Conservation (phyloP, 2,113 vertebrate genomes). For the Spea multiplicata region DNA sequence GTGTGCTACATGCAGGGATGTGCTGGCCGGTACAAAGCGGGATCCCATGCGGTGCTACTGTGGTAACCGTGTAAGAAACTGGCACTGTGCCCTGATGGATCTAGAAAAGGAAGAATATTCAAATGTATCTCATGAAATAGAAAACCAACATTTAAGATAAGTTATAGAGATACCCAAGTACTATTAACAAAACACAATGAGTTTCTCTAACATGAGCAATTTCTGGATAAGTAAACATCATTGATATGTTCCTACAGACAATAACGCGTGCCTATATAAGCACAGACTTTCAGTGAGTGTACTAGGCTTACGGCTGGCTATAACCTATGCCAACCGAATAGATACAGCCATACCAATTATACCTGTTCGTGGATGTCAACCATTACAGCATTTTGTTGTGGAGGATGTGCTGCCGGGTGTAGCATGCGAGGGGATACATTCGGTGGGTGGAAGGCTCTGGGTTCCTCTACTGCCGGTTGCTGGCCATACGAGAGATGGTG, state of each 20-base stretch:
- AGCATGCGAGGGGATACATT: conserved; percentile 87
- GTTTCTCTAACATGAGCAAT: too few relatives aligned
- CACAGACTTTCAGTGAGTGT: too few relatives aligned
- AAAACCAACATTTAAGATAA: background rate
- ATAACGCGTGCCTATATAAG: too few relatives aligned
- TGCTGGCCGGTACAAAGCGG: conserved; percentile 91
- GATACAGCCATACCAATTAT: background rate
- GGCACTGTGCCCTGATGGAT: conserved; percentile 89
- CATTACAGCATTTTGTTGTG: conserved; percentile 88
- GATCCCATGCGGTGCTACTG: conserved; percentile 87
- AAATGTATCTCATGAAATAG: background rate
- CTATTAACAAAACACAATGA: too few relatives aligned
- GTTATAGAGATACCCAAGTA: too few relatives aligned
- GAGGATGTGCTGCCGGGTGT: conserved; percentile 85
- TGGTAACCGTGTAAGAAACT: conserved; percentile 91
- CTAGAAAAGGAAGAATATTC: conserved; percentile 56
- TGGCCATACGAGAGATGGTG: conserved; percentile 86
- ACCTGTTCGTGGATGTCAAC: conserved; percentile 97
- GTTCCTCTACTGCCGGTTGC: conserved; percentile 86
- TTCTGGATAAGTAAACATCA: too few relatives aligned
- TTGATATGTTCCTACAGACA: too few relatives aligned
- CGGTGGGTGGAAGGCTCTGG: conserved; percentile 89
- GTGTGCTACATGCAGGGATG: conserved; percentile 87
- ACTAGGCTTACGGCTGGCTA: too few relatives aligned
- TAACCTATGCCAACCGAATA: too few relatives aligned